These are phyloP conservation scores for Crenuchus spilurus DNA, from an alignment of 2,797 vertebrate genomes.

Conservation along the genomic window DNA sequence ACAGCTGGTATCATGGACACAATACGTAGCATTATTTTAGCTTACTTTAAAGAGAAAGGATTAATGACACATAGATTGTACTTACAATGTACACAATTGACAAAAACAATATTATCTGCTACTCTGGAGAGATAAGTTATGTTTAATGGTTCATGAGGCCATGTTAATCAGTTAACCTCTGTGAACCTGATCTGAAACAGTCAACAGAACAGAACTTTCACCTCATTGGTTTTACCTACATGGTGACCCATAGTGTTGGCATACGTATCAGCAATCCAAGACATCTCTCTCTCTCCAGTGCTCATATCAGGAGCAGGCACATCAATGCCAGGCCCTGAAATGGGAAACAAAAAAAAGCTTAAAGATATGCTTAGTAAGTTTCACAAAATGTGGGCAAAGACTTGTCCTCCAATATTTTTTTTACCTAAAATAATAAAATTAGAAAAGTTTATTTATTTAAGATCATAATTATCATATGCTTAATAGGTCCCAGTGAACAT, in stretches of 20 bases:
- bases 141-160: background rate
- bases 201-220: background rate
- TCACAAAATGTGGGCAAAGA: no score
- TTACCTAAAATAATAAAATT: no score
- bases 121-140: background rate
- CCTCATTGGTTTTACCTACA: conserved; percentile 74
- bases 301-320: conserved; percentile 98
- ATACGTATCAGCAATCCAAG: conserved; percentile 97
- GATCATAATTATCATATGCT: no score
- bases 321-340: conserved; percentile 91
- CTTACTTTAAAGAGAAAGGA: background rate
- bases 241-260: conserved; percentile 93
- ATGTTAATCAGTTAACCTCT: background rate
- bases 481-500: no score
- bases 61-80: no score
- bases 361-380: background rate
- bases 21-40: background rate
- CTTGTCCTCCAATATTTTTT: no score
- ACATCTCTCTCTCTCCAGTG: conserved; percentile 97
- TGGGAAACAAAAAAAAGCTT: conserved; percentile 5
- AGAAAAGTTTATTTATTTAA: no score
- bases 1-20: background rate
- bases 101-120: background rate
- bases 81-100: background rate
- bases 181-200: background rate